phyloP scores from a whole-genome alignment of 2,888 invertebrate species.

The Myopa tessellatipennis region DNA sequence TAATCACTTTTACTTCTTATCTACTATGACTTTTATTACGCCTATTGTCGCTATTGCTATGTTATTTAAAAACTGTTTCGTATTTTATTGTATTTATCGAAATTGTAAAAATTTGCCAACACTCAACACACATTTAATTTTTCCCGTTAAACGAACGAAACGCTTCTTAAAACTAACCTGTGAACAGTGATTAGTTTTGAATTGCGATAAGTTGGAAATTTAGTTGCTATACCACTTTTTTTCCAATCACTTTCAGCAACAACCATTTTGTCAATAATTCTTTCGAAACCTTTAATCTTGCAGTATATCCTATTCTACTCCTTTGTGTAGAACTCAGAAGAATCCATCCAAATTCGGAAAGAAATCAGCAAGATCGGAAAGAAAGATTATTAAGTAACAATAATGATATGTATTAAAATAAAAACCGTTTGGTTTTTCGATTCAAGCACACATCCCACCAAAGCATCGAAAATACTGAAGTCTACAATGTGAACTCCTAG shows the following conservation, averaged over 20 bases:
- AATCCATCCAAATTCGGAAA: too few relatives aligned
- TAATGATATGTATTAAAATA: too few relatives aligned
- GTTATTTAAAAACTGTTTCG: too few relatives aligned
- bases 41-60: too few relatives aligned
- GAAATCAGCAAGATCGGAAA: too few relatives aligned
- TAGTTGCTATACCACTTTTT: slow-evolving; percentile 61
- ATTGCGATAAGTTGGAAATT: slow-evolving; percentile 66
- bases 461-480: neutral
- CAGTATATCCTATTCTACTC: neutral
- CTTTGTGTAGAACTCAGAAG: neutral
- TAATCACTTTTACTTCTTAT: too few relatives aligned
- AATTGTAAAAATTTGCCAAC: too few relatives aligned
- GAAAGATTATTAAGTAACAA: too few relatives aligned
- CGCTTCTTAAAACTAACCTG: slow-evolving; percentile 47
- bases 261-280: slow-evolving; percentile 49
- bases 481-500: neutral
- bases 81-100: too few relatives aligned
- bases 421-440: neutral
- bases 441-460: neutral
- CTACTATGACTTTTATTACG: too few relatives aligned
- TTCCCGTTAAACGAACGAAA: neutral
- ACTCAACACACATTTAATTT: too few relatives aligned
- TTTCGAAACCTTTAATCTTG: neutral
- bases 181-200: slow-evolving; percentile 56
- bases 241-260: slow-evolving; percentile 59